phyloP scores from a whole-genome alignment of 2,888 invertebrate species.

The Synanthedon vespiformis region DNA sequence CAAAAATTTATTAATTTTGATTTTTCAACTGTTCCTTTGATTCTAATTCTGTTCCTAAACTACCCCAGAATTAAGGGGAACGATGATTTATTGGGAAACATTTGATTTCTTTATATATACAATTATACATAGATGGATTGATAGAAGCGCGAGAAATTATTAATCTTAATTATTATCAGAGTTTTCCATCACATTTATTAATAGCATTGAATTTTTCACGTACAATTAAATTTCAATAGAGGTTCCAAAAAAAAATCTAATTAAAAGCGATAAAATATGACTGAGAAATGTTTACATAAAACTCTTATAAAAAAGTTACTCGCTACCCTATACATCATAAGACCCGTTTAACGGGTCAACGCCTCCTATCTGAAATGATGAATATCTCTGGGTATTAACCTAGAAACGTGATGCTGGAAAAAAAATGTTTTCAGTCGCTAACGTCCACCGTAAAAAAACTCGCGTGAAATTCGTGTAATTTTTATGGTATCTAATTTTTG shows the following conservation, averaged over 20 bases:
- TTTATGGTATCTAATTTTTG: background rate
- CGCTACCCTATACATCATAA: background rate
- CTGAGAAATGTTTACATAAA: background rate
- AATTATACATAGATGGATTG: too few relatives aligned
- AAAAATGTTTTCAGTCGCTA: conserved; percentile 3
- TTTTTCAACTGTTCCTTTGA: too few relatives aligned
- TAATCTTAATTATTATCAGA: too few relatives aligned
- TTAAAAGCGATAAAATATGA: background rate
- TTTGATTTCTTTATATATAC: too few relatives aligned
- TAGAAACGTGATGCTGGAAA: conserved; percentile 4
- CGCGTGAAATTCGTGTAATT: background rate
- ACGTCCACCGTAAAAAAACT: background rate
- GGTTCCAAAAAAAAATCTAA: background rate
- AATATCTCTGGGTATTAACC: conserved; percentile 11
- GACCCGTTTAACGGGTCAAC: conserved; percentile 11
- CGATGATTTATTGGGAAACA: too few relatives aligned
- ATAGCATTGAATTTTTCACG: too few relatives aligned
- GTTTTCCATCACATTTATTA: too few relatives aligned
- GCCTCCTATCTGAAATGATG: conserved; percentile 12
- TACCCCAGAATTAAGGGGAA: too few relatives aligned
- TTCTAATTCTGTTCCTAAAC: too few relatives aligned
- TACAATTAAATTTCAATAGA: too few relatives aligned
- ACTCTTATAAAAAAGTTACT: background rate
- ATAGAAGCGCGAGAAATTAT: too few relatives aligned
- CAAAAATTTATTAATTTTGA: too few relatives aligned